Percentiles rank a stretch among this genome's conserved stretches.
These are phyloP conservation scores for Anthonomus grandis DNA, from an alignment of 1,140 invertebrate genomes.

Conservation along the genomic window DNA sequence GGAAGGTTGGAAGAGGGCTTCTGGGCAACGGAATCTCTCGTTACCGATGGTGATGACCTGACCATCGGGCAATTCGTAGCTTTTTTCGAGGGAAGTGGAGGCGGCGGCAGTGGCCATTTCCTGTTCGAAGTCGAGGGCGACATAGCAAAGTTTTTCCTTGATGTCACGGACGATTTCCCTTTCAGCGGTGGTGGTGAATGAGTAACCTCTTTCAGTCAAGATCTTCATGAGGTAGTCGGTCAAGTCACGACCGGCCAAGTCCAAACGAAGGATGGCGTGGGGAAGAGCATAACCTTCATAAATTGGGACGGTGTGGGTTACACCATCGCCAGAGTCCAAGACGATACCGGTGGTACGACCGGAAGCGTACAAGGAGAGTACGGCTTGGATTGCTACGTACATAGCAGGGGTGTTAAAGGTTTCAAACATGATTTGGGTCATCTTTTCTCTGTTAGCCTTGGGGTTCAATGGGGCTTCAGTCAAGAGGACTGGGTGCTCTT, in stretches of 20 bases:
- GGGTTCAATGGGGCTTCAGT: slow-evolving; percentile 93
- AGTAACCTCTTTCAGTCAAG: slow-evolving; percentile 93
- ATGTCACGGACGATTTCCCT: slow-evolving; percentile 95
- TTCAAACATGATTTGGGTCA: slow-evolving; percentile 96
- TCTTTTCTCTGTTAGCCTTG: slow-evolving; percentile 89
- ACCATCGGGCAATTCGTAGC: slow-evolving; percentile 90
- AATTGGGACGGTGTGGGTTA: slow-evolving; percentile 91
- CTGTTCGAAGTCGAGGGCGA: slow-evolving; percentile 88
- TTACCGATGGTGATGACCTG: slow-evolving; percentile 95
- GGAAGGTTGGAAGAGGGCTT: slow-evolving; percentile 93
- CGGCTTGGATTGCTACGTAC: slow-evolving; percentile 91
- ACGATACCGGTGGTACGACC: slow-evolving; percentile 95
- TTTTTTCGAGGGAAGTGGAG: slow-evolving; percentile 88
- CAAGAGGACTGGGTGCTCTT: slow-evolving; percentile 88
- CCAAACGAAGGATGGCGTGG: slow-evolving; percentile 83
- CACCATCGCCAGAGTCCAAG: slow-evolving; percentile 89
- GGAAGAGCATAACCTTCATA: slow-evolving; percentile 81
- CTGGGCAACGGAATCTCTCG: slow-evolving; percentile 95
- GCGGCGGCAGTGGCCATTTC: slow-evolving; percentile 92
- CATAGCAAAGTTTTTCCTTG: slow-evolving; percentile 91
- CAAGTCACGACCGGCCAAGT: slow-evolving; percentile 89
- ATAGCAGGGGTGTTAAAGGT: slow-evolving; percentile 92
- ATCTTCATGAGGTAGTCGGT: slow-evolving; percentile 97
- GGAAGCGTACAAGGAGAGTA: slow-evolving; percentile 87
- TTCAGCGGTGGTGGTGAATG: slow-evolving; percentile 94